These are phyloP conservation scores for Omphaloscelis lunosa DNA, from an alignment of 2,888 invertebrate species.

Conservation along the genomic window DNA sequence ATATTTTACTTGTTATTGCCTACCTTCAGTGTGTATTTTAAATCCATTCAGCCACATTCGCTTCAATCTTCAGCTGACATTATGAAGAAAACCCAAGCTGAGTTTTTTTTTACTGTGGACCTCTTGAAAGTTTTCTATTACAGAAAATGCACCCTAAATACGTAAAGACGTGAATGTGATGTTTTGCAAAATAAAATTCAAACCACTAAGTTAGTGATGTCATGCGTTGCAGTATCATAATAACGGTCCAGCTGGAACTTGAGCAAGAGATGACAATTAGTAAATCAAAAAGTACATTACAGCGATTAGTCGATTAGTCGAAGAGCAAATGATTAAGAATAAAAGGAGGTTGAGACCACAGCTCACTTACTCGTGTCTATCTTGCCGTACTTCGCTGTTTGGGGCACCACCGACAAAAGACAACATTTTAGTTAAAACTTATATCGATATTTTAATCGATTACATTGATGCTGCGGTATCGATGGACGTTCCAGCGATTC, in stretches of 20 bases:
- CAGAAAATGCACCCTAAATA: conserved; percentile 75
- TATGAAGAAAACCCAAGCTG: neutral
- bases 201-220: conserved; percentile 79
- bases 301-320: conserved; percentile 89
- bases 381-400: conserved; percentile 90
- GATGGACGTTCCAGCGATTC: conserved; percentile 67
- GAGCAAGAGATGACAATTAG: conserved; percentile 81
- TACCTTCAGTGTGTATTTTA: neutral
- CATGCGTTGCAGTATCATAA: conserved; percentile 82
- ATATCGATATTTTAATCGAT: conserved; percentile 65
- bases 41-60: neutral
- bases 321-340: conserved; percentile 86
- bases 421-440: conserved; percentile 86
- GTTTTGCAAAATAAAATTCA: conserved; percentile 76
- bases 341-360: conserved; percentile 90
- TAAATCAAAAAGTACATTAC: conserved; percentile 83
- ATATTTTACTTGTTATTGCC: neutral
- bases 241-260: conserved; percentile 82
- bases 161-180: conserved; percentile 63
- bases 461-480: conserved; percentile 47
- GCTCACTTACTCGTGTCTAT: conserved; percentile 90
- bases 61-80: neutral
- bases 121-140: neutral
- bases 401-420: conserved; percentile 91
- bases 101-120: neutral